A percentile compares a stretch with the other conserved stretches of the same genome.
Evolutionary conservation across 1,140 invertebrate species (phyloP).

Genomic region (Spodoptera frugiperda): DNA sequence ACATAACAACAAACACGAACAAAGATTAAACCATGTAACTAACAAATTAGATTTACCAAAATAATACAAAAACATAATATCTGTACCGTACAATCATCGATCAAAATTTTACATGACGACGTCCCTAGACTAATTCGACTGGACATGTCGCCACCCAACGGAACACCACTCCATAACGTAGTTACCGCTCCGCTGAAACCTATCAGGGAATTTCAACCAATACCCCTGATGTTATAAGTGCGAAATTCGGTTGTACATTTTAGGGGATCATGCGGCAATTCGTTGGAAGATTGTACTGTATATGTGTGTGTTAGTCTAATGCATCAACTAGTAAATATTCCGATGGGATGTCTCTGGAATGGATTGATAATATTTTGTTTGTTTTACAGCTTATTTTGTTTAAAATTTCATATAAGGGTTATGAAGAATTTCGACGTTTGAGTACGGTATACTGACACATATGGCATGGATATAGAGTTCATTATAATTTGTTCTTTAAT

Average conservation of each 20-base stretch:
- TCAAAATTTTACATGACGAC: slow-evolving; percentile 27
- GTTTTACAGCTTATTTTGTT: no score
- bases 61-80: slow-evolving; percentile 29
- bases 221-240: neutral
- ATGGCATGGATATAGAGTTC: no score
- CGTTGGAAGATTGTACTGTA: slow-evolving; percentile 9
- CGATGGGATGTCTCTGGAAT: slow-evolving; percentile 7
- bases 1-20: neutral
- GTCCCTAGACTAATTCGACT: slow-evolving; percentile 34
- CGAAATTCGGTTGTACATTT: neutral
- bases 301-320: slow-evolving; percentile 26
- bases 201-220: neutral
- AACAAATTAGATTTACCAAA: neutral
- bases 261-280: neutral
- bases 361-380: slow-evolving; percentile 27
- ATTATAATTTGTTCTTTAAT: no score
- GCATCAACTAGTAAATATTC: slow-evolving; percentile 42
- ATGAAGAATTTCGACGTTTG: no score
- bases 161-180: slow-evolving; percentile 29
- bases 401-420: no score
- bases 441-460: no score
- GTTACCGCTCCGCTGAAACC: slow-evolving; percentile 12
- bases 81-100: slow-evolving; percentile 22
- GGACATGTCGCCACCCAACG: slow-evolving; percentile 29
- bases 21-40: neutral